phyloP scores from a whole-genome alignment of 1,140 invertebrate species.

The Papilio glaucus region DNA sequence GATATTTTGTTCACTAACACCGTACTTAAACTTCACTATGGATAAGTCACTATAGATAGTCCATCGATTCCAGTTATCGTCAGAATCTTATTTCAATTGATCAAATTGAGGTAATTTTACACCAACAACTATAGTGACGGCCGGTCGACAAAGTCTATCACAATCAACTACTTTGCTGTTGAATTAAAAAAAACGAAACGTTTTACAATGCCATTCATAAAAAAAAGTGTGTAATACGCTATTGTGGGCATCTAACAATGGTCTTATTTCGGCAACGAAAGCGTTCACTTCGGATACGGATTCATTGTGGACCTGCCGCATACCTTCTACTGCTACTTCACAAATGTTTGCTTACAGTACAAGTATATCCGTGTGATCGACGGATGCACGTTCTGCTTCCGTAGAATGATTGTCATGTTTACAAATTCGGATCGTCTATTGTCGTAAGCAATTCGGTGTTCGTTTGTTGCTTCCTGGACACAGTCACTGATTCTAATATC shows the following conservation, averaged over 20 bases:
- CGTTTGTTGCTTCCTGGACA: constrained; percentile 3
- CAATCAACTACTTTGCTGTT: constrained; percentile 22
- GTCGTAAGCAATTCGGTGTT: neutral
- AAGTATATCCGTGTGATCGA: constrained; percentile 3
- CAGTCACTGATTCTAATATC: neutral
- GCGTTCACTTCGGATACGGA: neutral
- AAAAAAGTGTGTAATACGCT: constrained; percentile 9
- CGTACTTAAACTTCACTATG: neutral
- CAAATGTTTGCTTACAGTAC: constrained; percentile 26
- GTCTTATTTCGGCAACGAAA: constrained; percentile 12
- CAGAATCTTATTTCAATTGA: too few species aligned
- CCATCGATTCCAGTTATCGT: too few species aligned
- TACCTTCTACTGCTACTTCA: neutral
- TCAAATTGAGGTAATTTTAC: neutral
- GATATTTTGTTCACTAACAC: neutral
- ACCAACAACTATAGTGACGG: constrained; percentile 23
- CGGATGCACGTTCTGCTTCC: constrained; percentile 20
- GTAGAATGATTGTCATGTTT: constrained; percentile 30
- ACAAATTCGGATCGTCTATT: neutral
- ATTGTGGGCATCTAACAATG: constrained; percentile 12
- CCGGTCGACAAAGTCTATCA: constrained; percentile 11
- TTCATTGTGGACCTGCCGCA: neutral
- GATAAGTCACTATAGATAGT: neutral
- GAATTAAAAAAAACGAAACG: neutral
- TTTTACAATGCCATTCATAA: constrained; percentile 22